Evolutionary conservation across 2,113 vertebrate genomes (phyloP).

Genomic region (Haliaeetus leucogaster): DNA sequence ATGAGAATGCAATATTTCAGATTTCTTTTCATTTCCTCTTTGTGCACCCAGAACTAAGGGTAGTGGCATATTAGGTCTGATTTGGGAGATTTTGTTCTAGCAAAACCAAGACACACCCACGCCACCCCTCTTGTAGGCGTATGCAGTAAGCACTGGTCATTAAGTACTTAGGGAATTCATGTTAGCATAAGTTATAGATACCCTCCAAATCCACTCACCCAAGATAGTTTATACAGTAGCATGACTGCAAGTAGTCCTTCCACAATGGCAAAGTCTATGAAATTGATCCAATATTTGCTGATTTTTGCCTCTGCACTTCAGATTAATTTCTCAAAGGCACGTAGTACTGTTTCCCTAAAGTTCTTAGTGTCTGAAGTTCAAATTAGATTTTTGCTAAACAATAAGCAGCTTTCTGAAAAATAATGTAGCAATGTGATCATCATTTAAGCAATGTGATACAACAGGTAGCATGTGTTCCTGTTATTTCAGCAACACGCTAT

Average conservation of each 20-base stretch:
- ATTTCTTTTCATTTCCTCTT: not conserved
- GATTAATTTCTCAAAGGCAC: slow-evolving; percentile 33
- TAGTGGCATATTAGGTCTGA: not conserved
- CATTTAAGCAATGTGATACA: not conserved
- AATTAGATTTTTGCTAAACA: not conserved
- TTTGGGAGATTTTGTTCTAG: not conserved
- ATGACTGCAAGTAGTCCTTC: not conserved
- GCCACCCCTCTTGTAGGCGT: fast-evolving
- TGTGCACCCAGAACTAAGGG: not conserved
- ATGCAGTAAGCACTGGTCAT: not conserved
- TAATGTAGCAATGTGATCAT: not conserved
- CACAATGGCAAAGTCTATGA: slow-evolving; percentile 2
- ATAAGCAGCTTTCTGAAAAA: slow-evolving; percentile 30
- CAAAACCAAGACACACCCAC: fast-evolving
- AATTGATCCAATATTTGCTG: slow-evolving; percentile 39
- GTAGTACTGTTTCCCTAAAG: not conserved
- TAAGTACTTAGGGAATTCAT: not conserved
- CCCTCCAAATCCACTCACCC: not conserved
- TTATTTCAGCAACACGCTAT: not conserved
- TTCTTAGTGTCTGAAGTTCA: not conserved
- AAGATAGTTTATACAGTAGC: not conserved
- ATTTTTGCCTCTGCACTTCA: slow-evolving; percentile 14
- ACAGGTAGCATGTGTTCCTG: not conserved
- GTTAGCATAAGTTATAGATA: not conserved
- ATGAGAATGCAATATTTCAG: not conserved